A percentile compares a stretch with the other conserved stretches of the same genome.
Evolutionary conservation across 2,797 vertebrate species (phyloP).

Genomic region (Crypturellus tataupa): DNA sequence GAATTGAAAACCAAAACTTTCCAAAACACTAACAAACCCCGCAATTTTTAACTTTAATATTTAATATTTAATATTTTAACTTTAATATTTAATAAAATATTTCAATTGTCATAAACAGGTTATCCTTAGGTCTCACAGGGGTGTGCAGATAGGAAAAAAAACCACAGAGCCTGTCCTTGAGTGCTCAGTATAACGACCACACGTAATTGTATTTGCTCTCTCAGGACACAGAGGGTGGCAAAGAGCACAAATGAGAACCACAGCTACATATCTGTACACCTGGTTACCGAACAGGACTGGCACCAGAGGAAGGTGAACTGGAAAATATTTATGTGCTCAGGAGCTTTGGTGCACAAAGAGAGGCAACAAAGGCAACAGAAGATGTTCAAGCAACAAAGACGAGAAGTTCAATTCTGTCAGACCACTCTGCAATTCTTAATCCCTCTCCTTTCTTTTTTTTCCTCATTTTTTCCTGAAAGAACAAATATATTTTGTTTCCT

Average conservation of each 20-base stretch:
- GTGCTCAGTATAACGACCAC: not conserved
- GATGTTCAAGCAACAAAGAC: not conserved
- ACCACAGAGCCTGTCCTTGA: not conserved
- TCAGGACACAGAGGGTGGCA: not conserved
- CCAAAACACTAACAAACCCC: not conserved
- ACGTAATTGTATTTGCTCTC: not conserved
- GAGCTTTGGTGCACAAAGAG: no score
- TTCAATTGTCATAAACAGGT: not conserved
- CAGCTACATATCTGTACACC: not conserved
- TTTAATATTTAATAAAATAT: not conserved
- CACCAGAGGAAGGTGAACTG: not conserved
- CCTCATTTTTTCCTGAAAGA: not conserved
- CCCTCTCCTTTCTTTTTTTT: no score
- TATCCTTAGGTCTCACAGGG: not conserved
- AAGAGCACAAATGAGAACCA: not conserved
- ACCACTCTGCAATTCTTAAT: no score
- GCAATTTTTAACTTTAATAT: not conserved
- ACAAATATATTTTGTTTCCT: not conserved
- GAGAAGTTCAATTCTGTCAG: not conserved
- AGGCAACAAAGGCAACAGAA: no score
- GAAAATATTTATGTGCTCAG: no score
- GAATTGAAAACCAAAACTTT: not conserved
- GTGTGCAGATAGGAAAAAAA: not conserved
- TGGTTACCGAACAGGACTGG: not conserved
- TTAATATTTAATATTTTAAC: no score